A percentile compares a stretch with the other conserved stretches of the same genome.
Conservation (phyloP, 1,140 invertebrate species). For the Eulimnadia texana region DNA sequence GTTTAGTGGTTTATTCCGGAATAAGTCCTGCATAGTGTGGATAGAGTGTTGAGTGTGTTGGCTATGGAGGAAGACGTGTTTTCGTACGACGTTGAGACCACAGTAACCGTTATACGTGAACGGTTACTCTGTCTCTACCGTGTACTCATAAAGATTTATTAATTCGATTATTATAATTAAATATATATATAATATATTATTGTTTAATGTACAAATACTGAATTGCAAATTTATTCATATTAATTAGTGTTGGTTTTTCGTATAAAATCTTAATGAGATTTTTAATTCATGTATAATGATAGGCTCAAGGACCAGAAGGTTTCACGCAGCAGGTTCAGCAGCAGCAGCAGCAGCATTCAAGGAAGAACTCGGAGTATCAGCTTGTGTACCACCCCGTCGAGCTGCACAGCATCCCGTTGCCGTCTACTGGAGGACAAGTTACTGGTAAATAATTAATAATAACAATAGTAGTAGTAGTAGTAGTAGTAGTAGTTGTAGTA, state of each 20-base stretch:
- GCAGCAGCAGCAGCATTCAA: background rate
- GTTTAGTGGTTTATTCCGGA: background rate
- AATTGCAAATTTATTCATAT: too few species aligned
- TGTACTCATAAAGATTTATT: too few species aligned
- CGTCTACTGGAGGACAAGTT: slow-evolving; percentile 51
- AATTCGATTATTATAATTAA: background rate
- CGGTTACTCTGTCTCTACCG: background rate
- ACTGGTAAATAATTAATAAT: slow-evolving; percentile 36
- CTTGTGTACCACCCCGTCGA: slow-evolving; percentile 42
- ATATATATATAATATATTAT: background rate
- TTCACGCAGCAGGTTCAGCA: background rate
- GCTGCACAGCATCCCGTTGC: slow-evolving; percentile 54
- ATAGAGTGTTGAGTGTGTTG: background rate
- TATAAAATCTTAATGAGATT: too few species aligned
- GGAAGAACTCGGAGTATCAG: background rate
- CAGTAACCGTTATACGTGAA: background rate
- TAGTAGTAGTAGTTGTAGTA: too few species aligned
- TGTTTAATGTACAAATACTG: too few species aligned
- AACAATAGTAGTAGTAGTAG: too few species aligned
- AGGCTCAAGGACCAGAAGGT: background rate
- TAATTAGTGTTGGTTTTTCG: too few species aligned
- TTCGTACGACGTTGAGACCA: background rate
- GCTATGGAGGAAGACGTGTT: background rate
- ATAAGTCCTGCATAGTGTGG: background rate
- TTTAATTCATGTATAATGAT: too few species aligned